phyloP scores from a whole-genome alignment of 1,140 invertebrate species.

The Mamestra configurata region DNA sequence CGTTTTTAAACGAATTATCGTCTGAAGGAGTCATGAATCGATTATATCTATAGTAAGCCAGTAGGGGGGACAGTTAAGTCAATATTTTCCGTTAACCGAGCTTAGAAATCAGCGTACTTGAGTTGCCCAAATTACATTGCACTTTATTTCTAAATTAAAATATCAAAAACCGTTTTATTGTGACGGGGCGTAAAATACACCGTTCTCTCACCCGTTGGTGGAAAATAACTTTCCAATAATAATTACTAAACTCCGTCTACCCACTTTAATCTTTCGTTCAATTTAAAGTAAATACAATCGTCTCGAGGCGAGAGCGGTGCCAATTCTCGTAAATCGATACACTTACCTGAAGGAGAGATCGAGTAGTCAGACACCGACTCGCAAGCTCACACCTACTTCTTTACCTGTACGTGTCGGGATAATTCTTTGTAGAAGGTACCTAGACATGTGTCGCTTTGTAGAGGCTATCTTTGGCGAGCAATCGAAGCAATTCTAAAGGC shows the following conservation, averaged over 20 bases:
- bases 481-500: background rate
- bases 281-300: slow-evolving; percentile 29
- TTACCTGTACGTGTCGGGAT: background rate
- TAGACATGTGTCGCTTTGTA: background rate
- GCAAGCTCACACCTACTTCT: slow-evolving; percentile 9
- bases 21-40: too few relatives aligned
- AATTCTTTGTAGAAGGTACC: background rate
- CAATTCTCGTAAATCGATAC: slow-evolving; percentile 36
- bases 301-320: background rate
- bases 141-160: too few relatives aligned
- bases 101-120: too few relatives aligned
- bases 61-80: too few relatives aligned
- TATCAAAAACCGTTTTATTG: too few relatives aligned
- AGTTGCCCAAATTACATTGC: too few relatives aligned
- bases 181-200: too few relatives aligned
- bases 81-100: too few relatives aligned
- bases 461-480: background rate
- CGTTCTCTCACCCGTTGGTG: too few relatives aligned
- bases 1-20: too few relatives aligned
- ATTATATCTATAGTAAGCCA: too few relatives aligned
- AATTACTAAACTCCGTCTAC: background rate
- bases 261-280: slow-evolving; percentile 2
- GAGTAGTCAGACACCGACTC: slow-evolving; percentile 7
- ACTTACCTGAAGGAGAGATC: slow-evolving; percentile 26
- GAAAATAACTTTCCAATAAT: too few relatives aligned